Evolutionary conservation across 1,140 invertebrate species (phyloP).

Genomic region (Ceratoteleas bidentatus): DNA sequence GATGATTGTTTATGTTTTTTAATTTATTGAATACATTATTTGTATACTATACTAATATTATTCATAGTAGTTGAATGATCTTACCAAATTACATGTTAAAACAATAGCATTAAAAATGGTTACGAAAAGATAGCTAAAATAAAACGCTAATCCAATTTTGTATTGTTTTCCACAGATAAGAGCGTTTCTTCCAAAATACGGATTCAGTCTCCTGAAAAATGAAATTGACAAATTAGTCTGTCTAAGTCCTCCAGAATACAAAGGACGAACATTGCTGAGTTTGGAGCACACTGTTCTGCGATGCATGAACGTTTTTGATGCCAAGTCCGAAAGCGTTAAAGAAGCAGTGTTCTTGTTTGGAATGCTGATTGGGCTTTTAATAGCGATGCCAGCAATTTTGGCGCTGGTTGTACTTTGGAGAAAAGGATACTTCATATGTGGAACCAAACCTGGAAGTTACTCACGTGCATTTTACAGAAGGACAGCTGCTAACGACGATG

Average conservation of each 20-base stretch:
- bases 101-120: too few relatives aligned
- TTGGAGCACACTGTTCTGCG: conserved; percentile 79
- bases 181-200: conserved; percentile 82
- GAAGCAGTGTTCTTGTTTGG: conserved; percentile 86
- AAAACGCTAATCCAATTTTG: too few relatives aligned
- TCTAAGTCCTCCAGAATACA: conserved; percentile 68
- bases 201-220: conserved; percentile 74
- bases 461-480: conserved; percentile 88
- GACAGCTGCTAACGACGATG: too few relatives aligned
- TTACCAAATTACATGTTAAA: too few relatives aligned
- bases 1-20: too few relatives aligned
- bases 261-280: conserved; percentile 66
- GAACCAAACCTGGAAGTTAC: conserved; percentile 82
- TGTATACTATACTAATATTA: too few relatives aligned
- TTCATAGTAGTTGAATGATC: too few relatives aligned
- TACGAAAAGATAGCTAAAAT: too few relatives aligned
- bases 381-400: conserved; percentile 85
- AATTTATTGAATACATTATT: too few relatives aligned
- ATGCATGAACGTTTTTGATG: conserved; percentile 84
- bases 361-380: conserved; percentile 84
- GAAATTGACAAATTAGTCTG: conserved; percentile 67
- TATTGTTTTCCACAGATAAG: conserved; percentile 76
- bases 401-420: conserved; percentile 83
- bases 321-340: conserved; percentile 82
- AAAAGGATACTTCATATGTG: conserved; percentile 83